Evolutionary conservation across 2,888 invertebrate genomes (phyloP), one percentile per base, ranked within the genome.

Genomic region (Trissonchulus latispiculum): DNA sequence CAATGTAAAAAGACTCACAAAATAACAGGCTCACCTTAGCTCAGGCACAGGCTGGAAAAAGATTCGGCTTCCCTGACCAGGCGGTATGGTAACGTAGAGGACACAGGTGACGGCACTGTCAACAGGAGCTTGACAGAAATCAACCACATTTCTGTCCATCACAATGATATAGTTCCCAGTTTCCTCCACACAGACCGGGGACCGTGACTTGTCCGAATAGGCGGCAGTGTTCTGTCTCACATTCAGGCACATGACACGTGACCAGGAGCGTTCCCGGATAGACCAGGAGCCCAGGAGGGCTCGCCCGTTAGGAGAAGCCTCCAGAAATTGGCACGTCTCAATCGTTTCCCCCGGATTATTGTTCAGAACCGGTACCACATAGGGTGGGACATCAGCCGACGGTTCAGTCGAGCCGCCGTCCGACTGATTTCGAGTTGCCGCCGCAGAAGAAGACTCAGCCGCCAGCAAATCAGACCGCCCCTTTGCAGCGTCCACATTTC

Each of bases 81-180:
- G 32, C 33, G 62, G 70, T 18, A 29, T 28, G 48, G 78, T 78
- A 1, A 78, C 79, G 48, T 77, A 78, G 8, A 79, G 76, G 73
- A 78, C 75, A n/a, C 78, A 78, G 8, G 79, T 79, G 23, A 79
- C 79, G 73, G 78, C 77, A n/a, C 73, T 72, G 75, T 79, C 79
- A 31, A 78, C 71, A 23, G 74, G 69, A 23, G 78, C 77, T 8
- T 75, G n/a, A 31, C 72, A 72, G n/a, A 67, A 48, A 33, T 72
- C 72, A 23, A 72, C 68, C 29, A 72, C 71, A 15, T 75, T 69
- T 59, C 69, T 72, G 61, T 77, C 76, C 2, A 61, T 23, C 28
- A 36, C 48, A 66, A 71, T 2, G 32, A 69, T 73, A 61, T 75
- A 74, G 59, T 76, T 73, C 28, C 68, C 74, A 67, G 74, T 76